A percentile compares a stretch with the other conserved stretches of the same genome.
phyloP scores from a whole-genome alignment of 2,113 vertebrate genomes.

The Rhabdomys dilectus region DNA sequence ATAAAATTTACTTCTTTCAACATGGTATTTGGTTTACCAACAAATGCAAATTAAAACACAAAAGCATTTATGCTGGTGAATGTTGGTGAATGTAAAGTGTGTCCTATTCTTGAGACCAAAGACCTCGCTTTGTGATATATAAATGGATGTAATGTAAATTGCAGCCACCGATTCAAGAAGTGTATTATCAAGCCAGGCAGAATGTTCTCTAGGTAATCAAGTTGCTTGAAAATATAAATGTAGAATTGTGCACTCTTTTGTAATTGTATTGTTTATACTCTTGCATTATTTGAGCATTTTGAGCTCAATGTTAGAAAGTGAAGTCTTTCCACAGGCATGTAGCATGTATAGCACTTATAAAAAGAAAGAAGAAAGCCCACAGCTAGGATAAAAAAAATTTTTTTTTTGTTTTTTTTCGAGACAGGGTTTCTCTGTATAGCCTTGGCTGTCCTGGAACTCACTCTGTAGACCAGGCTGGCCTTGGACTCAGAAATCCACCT shows the following conservation, averaged over 20 bases:
- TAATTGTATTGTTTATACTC: not conserved
- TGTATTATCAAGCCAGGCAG: not conserved
- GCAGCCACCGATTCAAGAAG: not conserved
- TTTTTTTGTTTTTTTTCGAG: too few species aligned
- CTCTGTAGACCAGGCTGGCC: too few species aligned
- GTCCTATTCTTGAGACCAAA: not conserved
- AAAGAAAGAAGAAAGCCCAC: not conserved
- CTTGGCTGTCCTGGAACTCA: too few species aligned
- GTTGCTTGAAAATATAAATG: constrained; percentile 21
- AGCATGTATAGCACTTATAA: not conserved
- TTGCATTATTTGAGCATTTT: not conserved
- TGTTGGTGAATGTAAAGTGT: not conserved
- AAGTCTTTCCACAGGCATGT: not conserved
- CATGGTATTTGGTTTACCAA: not conserved
- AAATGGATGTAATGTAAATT: not conserved
- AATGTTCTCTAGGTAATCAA: constrained; percentile 25
- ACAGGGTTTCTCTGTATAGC: too few species aligned
- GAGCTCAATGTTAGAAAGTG: not conserved
- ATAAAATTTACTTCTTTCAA: not conserved
- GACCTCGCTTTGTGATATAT: not conserved
- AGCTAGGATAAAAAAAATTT: not conserved
- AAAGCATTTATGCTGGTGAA: not conserved
- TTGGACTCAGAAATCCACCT: too few species aligned
- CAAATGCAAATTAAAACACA: not conserved
- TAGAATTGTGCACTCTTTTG: not conserved